Evolutionary conservation across 30 jellyfish, hydroid and myxozoan genomes (phyloP), one percentile per base, ranked within the genome.

Genomic region (Hydractinia echinata): DNA sequence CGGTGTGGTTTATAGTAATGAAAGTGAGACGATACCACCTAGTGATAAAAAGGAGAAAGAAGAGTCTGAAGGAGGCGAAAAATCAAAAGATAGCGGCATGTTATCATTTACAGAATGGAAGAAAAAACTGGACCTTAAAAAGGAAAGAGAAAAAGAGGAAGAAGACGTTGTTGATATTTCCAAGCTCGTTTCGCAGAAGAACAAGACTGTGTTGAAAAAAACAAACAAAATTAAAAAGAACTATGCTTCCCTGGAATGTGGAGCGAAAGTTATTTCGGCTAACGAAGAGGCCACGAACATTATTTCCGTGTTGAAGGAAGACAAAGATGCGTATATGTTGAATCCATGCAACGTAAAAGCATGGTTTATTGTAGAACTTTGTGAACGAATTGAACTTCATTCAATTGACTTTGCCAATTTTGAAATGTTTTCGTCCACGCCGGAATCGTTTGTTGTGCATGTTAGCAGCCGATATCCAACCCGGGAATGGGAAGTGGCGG

Each of bases 361-460:
- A 70, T 94, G 99, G 99, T 88, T 94, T 82, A 94, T 94, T 44
- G 84, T 94, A 66, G 99, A 94, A 72, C 73, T 94, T 16, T 94
- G 99, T 78, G 96, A 94, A 66, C 91, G 96, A 60, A 88, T 94
- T 19, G 89, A 84, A 48, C 89, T 86, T 5, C 97, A 94, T 54
- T 85, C 97, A 4, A 84, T 94, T 9, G 99, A 94, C 13, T 81
- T 88, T 10, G 99, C 97, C 54, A 94, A 88, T 64, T 94, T 79
- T 85, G 99, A 94, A 72, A 82, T 94, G 87, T 94, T 94, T 94
- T 87, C 99, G 15, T 94, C 99, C 39, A 81, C 95, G 48, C 96
- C 96, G 10, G 94, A 94, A 78, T 64, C 69, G 54, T 86, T 94
- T 55, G 84, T 67, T 74, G 94, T 88, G 13, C 85, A 76, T 67